These are phyloP conservation scores for Brevimyrus niger DNA, from an alignment of 2,113 vertebrate species.

Conservation along the genomic window DNA sequence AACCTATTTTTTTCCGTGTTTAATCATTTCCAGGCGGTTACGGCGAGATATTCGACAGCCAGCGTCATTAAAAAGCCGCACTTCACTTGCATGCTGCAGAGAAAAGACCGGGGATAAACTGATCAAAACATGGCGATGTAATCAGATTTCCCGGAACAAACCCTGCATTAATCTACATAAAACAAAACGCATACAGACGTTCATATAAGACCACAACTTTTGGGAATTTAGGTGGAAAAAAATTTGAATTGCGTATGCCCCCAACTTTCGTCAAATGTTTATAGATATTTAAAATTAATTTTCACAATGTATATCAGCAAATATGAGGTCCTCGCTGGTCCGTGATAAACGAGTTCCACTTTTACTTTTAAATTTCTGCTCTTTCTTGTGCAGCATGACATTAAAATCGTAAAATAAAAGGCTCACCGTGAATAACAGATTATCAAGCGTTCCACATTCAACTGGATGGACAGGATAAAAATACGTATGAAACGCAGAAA, in stretches of 20 bases:
- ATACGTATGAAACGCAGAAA: not conserved
- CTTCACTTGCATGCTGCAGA: constrained; percentile 21
- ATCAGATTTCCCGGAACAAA: constrained; percentile 49
- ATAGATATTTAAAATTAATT: not conserved
- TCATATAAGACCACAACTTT: constrained; percentile 38
- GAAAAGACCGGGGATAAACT: constrained; percentile 36
- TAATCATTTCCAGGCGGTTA: constrained; percentile 41
- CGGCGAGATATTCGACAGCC: constrained; percentile 27
- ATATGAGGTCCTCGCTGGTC: not conserved
- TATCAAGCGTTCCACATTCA: not conserved
- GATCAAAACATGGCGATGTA: constrained; percentile 29
- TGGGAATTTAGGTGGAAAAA: constrained; percentile 30
- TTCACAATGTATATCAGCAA: not conserved
- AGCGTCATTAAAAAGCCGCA: constrained; percentile 25
- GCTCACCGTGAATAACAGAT: not conserved
- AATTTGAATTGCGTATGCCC: not conserved
- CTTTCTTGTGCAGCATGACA: not conserved
- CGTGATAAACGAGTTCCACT: not conserved
- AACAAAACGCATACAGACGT: constrained; percentile 45
- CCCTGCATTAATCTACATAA: constrained; percentile 36
- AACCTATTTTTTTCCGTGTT: constrained; percentile 48
- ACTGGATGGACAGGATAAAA: not conserved
- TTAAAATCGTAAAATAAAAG: not conserved
- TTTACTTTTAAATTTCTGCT: not conserved
- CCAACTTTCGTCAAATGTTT: not conserved